Conservation (phyloP, 2,797 vertebrate species). For the Lates japonicus region DNA sequence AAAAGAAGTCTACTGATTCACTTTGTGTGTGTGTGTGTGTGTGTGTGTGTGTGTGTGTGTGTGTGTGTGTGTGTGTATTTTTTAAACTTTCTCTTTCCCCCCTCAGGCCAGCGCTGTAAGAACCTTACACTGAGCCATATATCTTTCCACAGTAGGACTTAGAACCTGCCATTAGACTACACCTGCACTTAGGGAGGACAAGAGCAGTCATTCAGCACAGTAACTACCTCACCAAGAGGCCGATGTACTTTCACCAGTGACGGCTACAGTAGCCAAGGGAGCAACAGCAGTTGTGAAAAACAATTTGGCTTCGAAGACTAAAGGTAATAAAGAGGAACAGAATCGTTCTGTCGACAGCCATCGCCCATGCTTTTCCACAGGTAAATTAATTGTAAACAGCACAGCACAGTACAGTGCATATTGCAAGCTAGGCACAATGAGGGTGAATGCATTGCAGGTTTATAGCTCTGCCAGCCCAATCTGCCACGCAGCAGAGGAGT, state of each 20-base stretch:
- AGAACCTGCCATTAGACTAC: conserved; percentile 64
- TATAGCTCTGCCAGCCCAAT: conserved; percentile 5
- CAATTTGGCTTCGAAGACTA: conserved; percentile 14
- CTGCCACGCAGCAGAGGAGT: conserved; percentile 8
- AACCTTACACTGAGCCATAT: conserved; percentile 38
- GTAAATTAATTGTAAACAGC: conserved; percentile 30
- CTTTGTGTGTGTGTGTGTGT: background rate
- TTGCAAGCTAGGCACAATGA: conserved; percentile 33
- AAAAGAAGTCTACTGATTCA: conserved; percentile 13
- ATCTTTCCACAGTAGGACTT: conserved; percentile 40
- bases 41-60: background rate
- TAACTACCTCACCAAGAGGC: background rate
- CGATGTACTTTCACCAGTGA: conserved; percentile 34
- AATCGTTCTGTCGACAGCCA: background rate
- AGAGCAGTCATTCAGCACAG: conserved; percentile 36
- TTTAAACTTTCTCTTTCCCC: conserved; percentile 53
- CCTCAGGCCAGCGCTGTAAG: conserved; percentile 46
- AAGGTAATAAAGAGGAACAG: conserved; percentile 23
- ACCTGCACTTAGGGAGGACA: conserved; percentile 54
- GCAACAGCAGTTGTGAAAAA: conserved; percentile 14
- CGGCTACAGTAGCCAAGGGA: conserved; percentile 23
- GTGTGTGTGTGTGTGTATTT: conserved; percentile 2
- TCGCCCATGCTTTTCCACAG: background rate
- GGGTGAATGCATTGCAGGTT: conserved; percentile 29
- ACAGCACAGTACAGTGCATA: background rate